phyloP scores from a whole-genome alignment of 2,113 vertebrate genomes.

The Pomatorhinus ruficollis region DNA sequence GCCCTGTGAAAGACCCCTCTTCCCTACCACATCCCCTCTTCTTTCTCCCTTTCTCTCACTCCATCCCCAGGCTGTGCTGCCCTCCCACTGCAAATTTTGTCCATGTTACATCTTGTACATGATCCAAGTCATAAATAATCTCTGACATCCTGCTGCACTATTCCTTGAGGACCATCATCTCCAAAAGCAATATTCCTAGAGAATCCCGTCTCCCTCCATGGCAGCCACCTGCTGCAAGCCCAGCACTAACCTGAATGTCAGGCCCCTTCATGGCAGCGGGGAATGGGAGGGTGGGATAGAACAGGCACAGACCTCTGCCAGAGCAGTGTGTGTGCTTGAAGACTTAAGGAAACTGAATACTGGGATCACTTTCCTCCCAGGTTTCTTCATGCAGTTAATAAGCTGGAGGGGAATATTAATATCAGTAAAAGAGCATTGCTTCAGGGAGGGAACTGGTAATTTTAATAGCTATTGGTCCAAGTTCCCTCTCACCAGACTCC shows the following conservation, averaged over 20 bases:
- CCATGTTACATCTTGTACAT: neutral
- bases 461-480: constrained; percentile 15
- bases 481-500: constrained; percentile 3
- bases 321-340: neutral
- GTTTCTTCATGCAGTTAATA: constrained; percentile 18
- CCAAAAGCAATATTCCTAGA: neutral
- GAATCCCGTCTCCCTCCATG: neutral
- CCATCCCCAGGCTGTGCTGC: neutral
- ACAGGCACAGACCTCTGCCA: neutral
- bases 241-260: neutral
- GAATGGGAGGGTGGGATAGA: neutral
- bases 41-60: neutral
- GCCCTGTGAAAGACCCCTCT: neutral
- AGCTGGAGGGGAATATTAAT: constrained; percentile 13
- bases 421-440: neutral
- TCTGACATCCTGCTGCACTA: neutral
- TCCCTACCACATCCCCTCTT: neutral
- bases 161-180: neutral
- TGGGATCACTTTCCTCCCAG: neutral
- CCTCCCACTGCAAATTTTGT: neutral
- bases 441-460: neutral
- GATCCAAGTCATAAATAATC: neutral
- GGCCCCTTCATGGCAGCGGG: accelerated
- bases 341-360: neutral
- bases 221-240: neutral